Evolutionary conservation across 35 echinoderm and acorn worm genomes (phyloP).

Genomic region (Stichopus chloronotus): DNA sequence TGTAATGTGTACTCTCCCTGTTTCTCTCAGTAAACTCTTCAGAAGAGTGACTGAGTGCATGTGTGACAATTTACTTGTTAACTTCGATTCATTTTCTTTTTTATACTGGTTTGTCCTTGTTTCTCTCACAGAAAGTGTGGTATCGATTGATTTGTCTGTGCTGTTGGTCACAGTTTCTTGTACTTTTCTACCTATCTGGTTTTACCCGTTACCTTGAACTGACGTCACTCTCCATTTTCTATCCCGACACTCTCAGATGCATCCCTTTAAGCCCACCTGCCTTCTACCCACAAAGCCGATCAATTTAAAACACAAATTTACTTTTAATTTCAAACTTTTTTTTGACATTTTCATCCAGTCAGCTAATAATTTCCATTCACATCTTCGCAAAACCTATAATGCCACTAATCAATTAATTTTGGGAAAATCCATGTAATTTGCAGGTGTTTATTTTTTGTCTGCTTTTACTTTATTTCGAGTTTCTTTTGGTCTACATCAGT

Average conservation of each 20-base stretch:
- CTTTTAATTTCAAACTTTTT: slow-evolving; percentile 45
- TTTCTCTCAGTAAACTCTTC: too few species aligned
- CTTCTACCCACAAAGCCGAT: slow-evolving; percentile 52
- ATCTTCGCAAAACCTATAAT: slow-evolving; percentile 12
- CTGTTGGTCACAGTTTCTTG: neutral
- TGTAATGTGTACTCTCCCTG: too few species aligned
- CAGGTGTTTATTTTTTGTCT: slow-evolving; percentile 52
- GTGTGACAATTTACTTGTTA: too few species aligned
- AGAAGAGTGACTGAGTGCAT: too few species aligned
- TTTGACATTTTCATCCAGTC: slow-evolving; percentile 29
- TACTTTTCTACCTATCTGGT: neutral
- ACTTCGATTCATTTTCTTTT: too few species aligned
- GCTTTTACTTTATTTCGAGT: neutral
- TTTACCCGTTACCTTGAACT: neutral
- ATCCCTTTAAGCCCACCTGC: slow-evolving; percentile 11
- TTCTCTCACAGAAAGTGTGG: neutral
- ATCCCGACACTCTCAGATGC: neutral
- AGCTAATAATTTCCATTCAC: slow-evolving; percentile 23
- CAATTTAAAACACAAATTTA: slow-evolving; percentile 58
- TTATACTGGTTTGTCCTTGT: neutral
- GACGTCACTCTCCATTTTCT: neutral
- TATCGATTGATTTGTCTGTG: neutral
- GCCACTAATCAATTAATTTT: slow-evolving; percentile 58
- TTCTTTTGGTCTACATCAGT: neutral
- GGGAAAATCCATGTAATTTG: slow-evolving; percentile 54